These are phyloP conservation scores for Lamellibrachia columna DNA, from an alignment of 2,888 invertebrate genomes.

Conservation along the genomic window DNA sequence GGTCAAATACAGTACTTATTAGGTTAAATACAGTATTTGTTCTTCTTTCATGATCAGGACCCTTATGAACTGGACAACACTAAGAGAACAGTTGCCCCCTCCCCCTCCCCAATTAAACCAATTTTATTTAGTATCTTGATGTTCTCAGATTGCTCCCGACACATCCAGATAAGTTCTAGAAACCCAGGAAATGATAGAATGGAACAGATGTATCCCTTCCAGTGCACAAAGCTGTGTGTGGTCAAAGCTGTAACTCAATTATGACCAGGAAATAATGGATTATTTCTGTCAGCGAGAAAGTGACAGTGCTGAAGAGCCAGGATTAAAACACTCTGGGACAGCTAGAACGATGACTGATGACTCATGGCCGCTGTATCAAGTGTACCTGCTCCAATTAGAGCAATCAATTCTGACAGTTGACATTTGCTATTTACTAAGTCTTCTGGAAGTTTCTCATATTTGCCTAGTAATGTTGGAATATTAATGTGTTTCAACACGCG, in stretches of 20 bases:
- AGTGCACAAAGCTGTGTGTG: background rate
- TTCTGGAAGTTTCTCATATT: background rate
- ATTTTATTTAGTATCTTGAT: no score
- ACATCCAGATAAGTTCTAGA: background rate
- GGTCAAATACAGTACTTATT: no score
- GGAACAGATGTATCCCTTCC: background rate
- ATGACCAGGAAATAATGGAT: conserved; percentile 16
- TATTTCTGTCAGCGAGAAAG: background rate
- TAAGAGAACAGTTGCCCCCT: no score
- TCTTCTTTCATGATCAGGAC: no score
- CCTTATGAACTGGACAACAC: no score
- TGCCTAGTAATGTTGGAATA: background rate
- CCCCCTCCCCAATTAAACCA: no score
- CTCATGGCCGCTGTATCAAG: background rate
- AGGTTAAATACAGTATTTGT: no score
- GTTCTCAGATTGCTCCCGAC: background rate
- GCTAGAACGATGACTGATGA: background rate
- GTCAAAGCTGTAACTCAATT: background rate
- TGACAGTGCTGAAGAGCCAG: background rate
- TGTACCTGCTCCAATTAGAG: background rate
- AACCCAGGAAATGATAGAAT: background rate
- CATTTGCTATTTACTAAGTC: background rate
- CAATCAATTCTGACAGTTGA: background rate
- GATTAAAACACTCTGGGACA: background rate
- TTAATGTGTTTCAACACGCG: background rate